Evolutionary conservation across 2,797 vertebrate species (phyloP), one percentile per base, ranked within the genome.

Genomic region (Lophius americanus): DNA sequence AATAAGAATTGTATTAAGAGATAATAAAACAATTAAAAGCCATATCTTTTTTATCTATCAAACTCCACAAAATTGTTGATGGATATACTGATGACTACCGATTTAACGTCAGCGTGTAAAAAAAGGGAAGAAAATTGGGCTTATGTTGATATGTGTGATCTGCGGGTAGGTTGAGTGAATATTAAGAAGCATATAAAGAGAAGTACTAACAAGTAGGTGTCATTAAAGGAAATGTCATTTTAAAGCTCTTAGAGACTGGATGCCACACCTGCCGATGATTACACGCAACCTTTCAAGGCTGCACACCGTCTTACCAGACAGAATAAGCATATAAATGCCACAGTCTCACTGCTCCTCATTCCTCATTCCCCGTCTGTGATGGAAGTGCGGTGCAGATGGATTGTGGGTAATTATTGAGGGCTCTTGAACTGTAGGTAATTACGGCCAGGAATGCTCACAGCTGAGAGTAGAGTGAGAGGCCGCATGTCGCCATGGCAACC

Each of bases 401-500:
- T 89, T 83, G 87, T 86, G 75, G 87, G 87, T 95, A 94, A 95
- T 95, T 94, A 89, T 75, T 89, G 82, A 84, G 87, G 87, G 92
- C 63, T 73, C 92, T 93, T 93, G 90, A 94, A 90, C 87, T 90
- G 83, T 85, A 70, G 88, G 92, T 93, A 95, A 94, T 95, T 95
- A 91, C 68, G 46, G 84, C 75, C 73, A 84, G 91, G 89, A 93
- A 92, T 89, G 90, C 85, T 94, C 85, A 71, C 89, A 90, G 91
- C 91, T 89, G 89, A 92, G 82, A 82, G 86, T 82, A n/a, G 75
- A 79, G 64, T 51, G 76, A 82, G 71, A 78, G 68, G 68, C 51
- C 4, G n/a, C 0, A 0, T 7, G 92, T 94, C 89, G 93, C 91
- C 93, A 95, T 94, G 91, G 94, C 85, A 94, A 96, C 93, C 1